phyloP scores from a whole-genome alignment of 2,797 vertebrate species.

The Mionectes olivaceus region DNA sequence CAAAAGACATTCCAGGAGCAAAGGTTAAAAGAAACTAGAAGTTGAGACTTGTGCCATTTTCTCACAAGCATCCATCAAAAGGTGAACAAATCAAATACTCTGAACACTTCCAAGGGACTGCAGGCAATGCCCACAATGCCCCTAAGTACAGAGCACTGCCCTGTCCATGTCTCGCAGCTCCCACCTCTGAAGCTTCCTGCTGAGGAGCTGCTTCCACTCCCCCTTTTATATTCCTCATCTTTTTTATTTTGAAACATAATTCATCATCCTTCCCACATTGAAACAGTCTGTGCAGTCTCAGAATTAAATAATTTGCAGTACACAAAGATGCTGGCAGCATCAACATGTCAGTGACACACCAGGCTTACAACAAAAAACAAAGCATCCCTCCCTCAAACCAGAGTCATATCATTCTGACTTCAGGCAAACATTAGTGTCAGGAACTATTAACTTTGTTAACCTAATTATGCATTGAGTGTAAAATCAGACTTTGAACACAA shows the following conservation, averaged over 20 bases:
- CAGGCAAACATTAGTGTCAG: neutral
- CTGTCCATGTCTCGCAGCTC: neutral
- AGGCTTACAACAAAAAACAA: neutral
- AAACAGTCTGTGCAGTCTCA: neutral
- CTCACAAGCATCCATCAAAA: neutral
- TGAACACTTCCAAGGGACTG: neutral
- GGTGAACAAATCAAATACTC: neutral
- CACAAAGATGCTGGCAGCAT: neutral
- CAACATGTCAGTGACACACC: accelerated
- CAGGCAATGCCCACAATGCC: neutral
- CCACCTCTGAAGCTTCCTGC: neutral
- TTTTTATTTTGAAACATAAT: neutral
- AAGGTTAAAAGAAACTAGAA: neutral
- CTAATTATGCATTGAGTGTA: neutral
- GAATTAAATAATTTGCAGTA: neutral
- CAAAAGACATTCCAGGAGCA: neutral
- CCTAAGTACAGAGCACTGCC: neutral
- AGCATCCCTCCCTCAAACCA: neutral
- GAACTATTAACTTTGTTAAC: neutral
- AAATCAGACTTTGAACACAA: neutral
- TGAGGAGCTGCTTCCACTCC: neutral
- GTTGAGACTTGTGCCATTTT: neutral
- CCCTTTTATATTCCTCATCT: neutral
- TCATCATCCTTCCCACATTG: neutral
- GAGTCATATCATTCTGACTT: neutral